phyloP scores from a whole-genome alignment of 2,888 invertebrate species.

The Drosophila demipolita region DNA sequence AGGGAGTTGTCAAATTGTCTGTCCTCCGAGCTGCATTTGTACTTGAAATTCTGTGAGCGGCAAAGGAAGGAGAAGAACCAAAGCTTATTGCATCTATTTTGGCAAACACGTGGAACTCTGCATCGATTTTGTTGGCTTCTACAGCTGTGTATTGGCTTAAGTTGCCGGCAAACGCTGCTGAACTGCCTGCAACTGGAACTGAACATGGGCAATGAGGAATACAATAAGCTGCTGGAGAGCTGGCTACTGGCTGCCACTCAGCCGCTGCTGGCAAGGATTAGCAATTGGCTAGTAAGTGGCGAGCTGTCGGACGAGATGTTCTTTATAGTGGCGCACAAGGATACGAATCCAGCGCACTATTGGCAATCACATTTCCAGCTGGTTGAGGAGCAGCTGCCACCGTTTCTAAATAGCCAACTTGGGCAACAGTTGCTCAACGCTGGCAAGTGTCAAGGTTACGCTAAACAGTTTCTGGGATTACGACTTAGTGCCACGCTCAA shows the following conservation, averaged over 20 bases:
- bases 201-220: not conserved
- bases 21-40: conserved; percentile 20
- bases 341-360: conserved; percentile 1
- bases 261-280: conserved; percentile 22
- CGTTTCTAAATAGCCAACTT: conserved; percentile 21
- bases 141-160: conserved; percentile 1
- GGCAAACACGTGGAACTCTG: conserved; percentile 9
- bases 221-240: conserved; percentile 15
- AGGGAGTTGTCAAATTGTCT: conserved; percentile 21
- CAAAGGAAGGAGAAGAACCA: not conserved
- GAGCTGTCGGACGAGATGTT: conserved; percentile 28
- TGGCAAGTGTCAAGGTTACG: conserved; percentile 38
- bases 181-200: conserved; percentile 31
- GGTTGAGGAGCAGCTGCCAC: conserved; percentile 22
- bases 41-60: conserved; percentile 9
- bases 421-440: conserved; percentile 27
- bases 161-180: conserved; percentile 7
- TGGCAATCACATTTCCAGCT: conserved; percentile 46
- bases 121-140: conserved; percentile 41
- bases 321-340: conserved; percentile 17
- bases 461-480: conserved; percentile 12
- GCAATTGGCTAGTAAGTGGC: conserved; percentile 41
- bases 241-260: conserved; percentile 36
- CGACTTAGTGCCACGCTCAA: not conserved
- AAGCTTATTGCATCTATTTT: conserved; percentile 24